Percentiles rank a stretch among this genome's conserved stretches.
Conservation (phyloP, 37 sponge, comb jelly and placozoan genomes). For the Sycon ciliatum region DNA sequence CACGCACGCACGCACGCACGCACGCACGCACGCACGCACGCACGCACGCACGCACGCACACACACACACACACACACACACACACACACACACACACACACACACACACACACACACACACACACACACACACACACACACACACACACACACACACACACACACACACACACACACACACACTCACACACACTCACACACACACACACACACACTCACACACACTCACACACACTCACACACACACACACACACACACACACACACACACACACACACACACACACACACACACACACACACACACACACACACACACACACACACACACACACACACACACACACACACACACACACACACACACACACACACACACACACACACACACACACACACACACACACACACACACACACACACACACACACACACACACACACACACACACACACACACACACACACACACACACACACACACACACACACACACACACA, state of each 20-base stretch:
- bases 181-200: constrained; percentile 27
- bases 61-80: neutral
- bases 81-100: neutral
- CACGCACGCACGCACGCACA: neutral
- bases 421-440: constrained; percentile 12
- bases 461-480: constrained; percentile 5
- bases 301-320: constrained; percentile 29
- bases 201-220: constrained; percentile 33
- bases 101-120: constrained; percentile 29
- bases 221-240: constrained; percentile 34
- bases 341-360: constrained; percentile 13
- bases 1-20: constrained; percentile 30
- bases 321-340: constrained; percentile 13
- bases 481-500: constrained; percentile 5
- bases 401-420: neutral
- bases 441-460: constrained; percentile 3
- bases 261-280: constrained; percentile 29
- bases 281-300: constrained; percentile 29
- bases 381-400: neutral
- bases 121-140: constrained; percentile 30
- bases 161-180: constrained; percentile 24
- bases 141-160: constrained; percentile 31
- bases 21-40: constrained; percentile 16
- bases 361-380: neutral
- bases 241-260: constrained; percentile 15